Evolutionary conservation across 1,140 invertebrate genomes (phyloP).

Genomic region (Megalopta genalis): DNA sequence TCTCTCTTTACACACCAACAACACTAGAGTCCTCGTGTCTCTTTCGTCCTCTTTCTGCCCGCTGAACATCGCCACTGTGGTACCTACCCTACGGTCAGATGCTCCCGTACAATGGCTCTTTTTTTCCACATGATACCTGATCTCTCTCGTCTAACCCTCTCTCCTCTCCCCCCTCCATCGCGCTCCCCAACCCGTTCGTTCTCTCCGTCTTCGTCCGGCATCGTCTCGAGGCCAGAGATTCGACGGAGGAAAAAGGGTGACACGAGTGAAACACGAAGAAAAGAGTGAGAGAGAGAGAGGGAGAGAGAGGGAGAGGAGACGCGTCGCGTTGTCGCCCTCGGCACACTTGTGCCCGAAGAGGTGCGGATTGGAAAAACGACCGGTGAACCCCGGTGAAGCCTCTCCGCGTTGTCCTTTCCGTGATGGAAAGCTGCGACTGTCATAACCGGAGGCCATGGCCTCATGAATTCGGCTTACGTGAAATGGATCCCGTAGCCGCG

Average conservation of each 20-base stretch:
- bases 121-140: slow-evolving; percentile 76
- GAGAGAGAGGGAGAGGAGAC: slow-evolving; percentile 11
- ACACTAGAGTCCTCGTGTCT: slow-evolving; percentile 21
- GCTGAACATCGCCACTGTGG: slow-evolving; percentile 49
- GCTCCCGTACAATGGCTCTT: slow-evolving; percentile 74
- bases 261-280: slow-evolving; percentile 48
- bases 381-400: neutral
- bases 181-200: slow-evolving; percentile 22
- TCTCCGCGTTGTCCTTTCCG: slow-evolving; percentile 3
- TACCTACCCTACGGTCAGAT: slow-evolving; percentile 77
- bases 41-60: slow-evolving; percentile 34
- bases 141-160: slow-evolving; percentile 67
- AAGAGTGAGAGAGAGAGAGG: neutral
- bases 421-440: slow-evolving; percentile 36
- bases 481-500: slow-evolving; percentile 73
- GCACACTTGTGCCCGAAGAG: slow-evolving; percentile 65
- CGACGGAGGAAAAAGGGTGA: slow-evolving; percentile 38
- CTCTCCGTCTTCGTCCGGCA: slow-evolving; percentile 14
- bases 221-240: slow-evolving; percentile 39
- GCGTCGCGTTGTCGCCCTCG: slow-evolving; percentile 49
- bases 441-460: slow-evolving; percentile 69
- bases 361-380: slow-evolving; percentile 54
- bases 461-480: slow-evolving; percentile 81
- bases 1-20: slow-evolving; percentile 3
- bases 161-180: slow-evolving; percentile 33